These are phyloP conservation scores for Ctenoplectra terminalis DNA, from an alignment of 1,140 invertebrate genomes.

Conservation along the genomic window DNA sequence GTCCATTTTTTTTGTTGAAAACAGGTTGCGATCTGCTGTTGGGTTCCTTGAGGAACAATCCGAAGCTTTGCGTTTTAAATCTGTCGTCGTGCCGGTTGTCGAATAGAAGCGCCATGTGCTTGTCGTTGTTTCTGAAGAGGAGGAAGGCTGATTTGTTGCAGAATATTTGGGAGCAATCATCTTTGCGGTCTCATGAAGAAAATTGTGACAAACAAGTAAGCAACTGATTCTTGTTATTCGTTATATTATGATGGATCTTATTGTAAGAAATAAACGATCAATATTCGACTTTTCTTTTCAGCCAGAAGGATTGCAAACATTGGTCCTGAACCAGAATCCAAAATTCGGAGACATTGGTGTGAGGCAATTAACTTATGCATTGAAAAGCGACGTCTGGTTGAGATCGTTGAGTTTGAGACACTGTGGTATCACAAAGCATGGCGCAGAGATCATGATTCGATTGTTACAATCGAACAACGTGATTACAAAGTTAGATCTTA, in stretches of 20 bases:
- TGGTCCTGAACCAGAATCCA: conserved; percentile 60
- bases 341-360: conserved; percentile 57
- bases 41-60: conserved; percentile 38
- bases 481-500: conserved; percentile 53
- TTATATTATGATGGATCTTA: no score
- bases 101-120: conserved; percentile 37
- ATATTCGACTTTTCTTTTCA: conserved; percentile 27
- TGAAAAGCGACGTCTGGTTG: conserved; percentile 62
- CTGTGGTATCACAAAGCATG: conserved; percentile 58
- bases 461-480: conserved; percentile 53
- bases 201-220: conserved; percentile 2
- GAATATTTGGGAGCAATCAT: conserved; percentile 42
- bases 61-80: conserved; percentile 47
- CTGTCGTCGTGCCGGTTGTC: conserved; percentile 59
- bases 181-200: neutral
- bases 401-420: conserved; percentile 50
- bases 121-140: conserved; percentile 61
- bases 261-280: neutral
- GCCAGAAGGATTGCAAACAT: conserved; percentile 51
- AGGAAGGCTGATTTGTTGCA: conserved; percentile 54
- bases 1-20: neutral
- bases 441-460: conserved; percentile 47
- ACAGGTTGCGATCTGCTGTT: conserved; percentile 62
- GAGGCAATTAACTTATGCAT: conserved; percentile 16
- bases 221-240: no score